A percentile compares a stretch with the other conserved stretches of the same genome.
Evolutionary conservation across 1,140 invertebrate genomes (phyloP).

Genomic region (Agraylea sexmaculata): DNA sequence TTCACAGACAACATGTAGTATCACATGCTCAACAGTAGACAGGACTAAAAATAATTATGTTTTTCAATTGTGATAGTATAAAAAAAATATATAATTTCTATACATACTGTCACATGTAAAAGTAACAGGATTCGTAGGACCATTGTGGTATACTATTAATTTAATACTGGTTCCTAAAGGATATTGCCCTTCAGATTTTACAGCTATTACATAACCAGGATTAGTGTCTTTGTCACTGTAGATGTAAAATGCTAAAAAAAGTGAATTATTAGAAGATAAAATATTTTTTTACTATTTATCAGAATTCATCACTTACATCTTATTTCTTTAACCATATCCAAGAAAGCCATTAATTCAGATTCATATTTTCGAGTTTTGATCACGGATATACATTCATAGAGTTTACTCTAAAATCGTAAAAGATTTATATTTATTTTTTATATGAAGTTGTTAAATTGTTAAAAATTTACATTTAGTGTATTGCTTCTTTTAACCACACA

Average conservation of each 20-base stretch:
- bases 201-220: constrained; percentile 69
- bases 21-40: constrained; percentile 76
- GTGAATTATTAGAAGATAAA: constrained; percentile 2
- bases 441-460: constrained; percentile 2
- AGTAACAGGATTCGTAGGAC: constrained; percentile 52
- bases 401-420: constrained; percentile 34
- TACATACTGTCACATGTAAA: constrained; percentile 78
- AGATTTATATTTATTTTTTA: neutral
- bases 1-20: constrained; percentile 74
- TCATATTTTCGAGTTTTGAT: constrained; percentile 54
- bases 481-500: constrained; percentile 28
- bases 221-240: constrained; percentile 60
- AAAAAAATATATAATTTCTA: neutral
- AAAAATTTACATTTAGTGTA: constrained; percentile 24
- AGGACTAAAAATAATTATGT: constrained; percentile 51
- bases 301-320: constrained; percentile 43
- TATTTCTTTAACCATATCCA: constrained; percentile 63
- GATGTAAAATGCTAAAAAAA: constrained; percentile 51
- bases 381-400: constrained; percentile 61
- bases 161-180: constrained; percentile 72
- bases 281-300: constrained; percentile 1
- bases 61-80: constrained; percentile 2
- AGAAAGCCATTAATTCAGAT: constrained; percentile 65
- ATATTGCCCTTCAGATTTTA: constrained; percentile 66
- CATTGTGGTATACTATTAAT: constrained; percentile 62